Conservation (phyloP, 2,797 vertebrate species). For the Botia kubotai region DNA sequence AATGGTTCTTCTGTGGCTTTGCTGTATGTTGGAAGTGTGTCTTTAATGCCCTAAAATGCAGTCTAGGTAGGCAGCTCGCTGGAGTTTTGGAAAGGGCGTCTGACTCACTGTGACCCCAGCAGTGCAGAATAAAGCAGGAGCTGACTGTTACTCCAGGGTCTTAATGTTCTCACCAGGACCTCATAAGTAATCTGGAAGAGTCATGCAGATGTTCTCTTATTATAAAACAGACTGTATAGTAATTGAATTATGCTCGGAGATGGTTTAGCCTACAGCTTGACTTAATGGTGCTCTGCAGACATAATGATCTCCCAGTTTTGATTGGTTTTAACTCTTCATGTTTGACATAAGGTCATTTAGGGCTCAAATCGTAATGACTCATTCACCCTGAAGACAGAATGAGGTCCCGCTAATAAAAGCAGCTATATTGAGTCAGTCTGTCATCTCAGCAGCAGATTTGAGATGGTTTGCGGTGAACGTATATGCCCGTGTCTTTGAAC, state of each 20-base stretch:
- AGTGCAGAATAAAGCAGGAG: slow-evolving; percentile 31
- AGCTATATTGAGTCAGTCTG: no score
- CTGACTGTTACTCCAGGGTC: slow-evolving; percentile 49
- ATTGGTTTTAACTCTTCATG: slow-evolving; percentile 72
- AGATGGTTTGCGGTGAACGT: not conserved
- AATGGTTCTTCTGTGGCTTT: not conserved
- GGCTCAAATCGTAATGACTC: slow-evolving; percentile 10
- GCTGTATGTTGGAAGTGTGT: not conserved
- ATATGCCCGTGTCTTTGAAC: not conserved
- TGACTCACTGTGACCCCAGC: slow-evolving; percentile 10
- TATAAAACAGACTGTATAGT: slow-evolving; percentile 57
- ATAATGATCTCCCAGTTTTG: slow-evolving; percentile 64
- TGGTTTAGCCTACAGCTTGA: slow-evolving; percentile 63
- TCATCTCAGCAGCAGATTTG: not conserved
- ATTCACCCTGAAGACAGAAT: not conserved
- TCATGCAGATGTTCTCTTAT: slow-evolving; percentile 56
- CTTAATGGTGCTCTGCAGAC: slow-evolving; percentile 65
- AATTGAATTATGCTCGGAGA: slow-evolving; percentile 69
- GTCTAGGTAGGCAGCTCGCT: not conserved
- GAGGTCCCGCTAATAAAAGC: not conserved
- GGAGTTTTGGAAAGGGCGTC: slow-evolving; percentile 1
- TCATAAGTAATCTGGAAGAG: slow-evolving; percentile 56
- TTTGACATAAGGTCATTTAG: slow-evolving; percentile 65
- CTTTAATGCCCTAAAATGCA: not conserved
- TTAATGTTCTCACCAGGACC: slow-evolving; percentile 62